Base-by-base conservation (phyloP, 2,888 invertebrate species). In the Cetonia aurata region DNA sequence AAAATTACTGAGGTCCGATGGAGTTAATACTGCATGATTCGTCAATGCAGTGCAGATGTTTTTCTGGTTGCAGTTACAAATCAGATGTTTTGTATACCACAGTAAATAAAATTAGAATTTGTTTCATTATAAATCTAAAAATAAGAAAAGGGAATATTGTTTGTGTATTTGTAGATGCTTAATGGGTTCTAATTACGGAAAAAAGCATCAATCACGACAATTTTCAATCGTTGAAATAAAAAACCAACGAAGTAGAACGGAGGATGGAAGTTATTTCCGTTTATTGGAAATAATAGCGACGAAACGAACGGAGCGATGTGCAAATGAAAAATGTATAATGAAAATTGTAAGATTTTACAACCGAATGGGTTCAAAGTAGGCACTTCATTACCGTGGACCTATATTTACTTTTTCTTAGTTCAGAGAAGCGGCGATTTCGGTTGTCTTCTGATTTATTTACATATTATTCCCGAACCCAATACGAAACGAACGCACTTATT, bases 241-340 rank as follows among this genome's bases (percentile, higher is more conserved):
- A 48, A 48, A 62, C n/a, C 4, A 48, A 48, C n/a, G 48, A 13
- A 50, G 8, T 15, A 46, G 62, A 71, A 62, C 25, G 53, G 65
- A 70, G 8, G 60, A 66, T 70, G 53, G n/a, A 67, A 65, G 50
- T 72, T 69, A 53, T 67, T 67, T 67, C 67, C 55, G 67, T 67
- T 67, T 67, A 67, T 67, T 56, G 67, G 44, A 46, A 67, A 67
- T 67, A 56, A 67, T 46, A 56, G 67, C 44, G 37, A 37, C 55
- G 56, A 46, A 44, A 25, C 67, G 55, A 46, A 25, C 33, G 31
- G 33, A n/a, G 41, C 56, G 46, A 44, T 31, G 56, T 41, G 53
- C 55, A 67, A 67, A 67, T 67, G 67, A 67, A 56, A 48, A 67
- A 67, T 55, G 42, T 55, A 56, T 53, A 67, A 42, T 67, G 67